Percentiles rank a stretch among this genome's conserved stretches.
Conservation (phyloP, 2,113 vertebrate species). For the Sakesphorus luctuosus region DNA sequence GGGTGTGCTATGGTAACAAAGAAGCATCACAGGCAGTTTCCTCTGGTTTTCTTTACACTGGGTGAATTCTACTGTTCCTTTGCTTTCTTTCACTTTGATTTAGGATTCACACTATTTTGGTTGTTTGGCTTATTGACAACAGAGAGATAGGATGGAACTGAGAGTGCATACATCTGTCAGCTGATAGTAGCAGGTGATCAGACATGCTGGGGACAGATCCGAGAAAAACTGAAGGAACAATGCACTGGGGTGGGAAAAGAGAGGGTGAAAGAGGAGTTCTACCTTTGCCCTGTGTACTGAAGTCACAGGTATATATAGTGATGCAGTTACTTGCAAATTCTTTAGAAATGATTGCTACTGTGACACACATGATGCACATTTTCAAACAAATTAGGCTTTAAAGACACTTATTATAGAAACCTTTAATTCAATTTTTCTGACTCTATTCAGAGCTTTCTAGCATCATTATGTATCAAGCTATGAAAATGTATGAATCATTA, state of each 20-base stretch:
- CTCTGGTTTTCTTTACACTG: neutral
- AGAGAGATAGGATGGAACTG: neutral
- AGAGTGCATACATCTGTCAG: neutral
- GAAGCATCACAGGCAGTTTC: neutral
- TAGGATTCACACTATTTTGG: neutral
- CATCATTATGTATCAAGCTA: neutral
- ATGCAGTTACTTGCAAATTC: neutral
- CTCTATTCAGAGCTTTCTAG: neutral
- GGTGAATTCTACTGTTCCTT: neutral
- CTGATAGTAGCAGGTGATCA: neutral
- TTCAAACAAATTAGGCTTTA: neutral
- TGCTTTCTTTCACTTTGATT: neutral
- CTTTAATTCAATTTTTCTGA: neutral
- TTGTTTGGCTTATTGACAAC: neutral
- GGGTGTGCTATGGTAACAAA: neutral
- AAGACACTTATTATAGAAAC: neutral
- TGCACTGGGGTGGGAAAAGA: neutral
- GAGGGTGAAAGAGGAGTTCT: neutral
- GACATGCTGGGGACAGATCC: neutral
- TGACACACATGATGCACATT: neutral
- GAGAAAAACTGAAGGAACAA: neutral
- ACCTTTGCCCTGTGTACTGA: neutral
- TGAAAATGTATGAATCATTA: neutral
- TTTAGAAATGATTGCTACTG: neutral
- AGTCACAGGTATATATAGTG: neutral